Conservation (phyloP, 1,140 invertebrate genomes). For the Macrobrachium rosenbergii region DNA sequence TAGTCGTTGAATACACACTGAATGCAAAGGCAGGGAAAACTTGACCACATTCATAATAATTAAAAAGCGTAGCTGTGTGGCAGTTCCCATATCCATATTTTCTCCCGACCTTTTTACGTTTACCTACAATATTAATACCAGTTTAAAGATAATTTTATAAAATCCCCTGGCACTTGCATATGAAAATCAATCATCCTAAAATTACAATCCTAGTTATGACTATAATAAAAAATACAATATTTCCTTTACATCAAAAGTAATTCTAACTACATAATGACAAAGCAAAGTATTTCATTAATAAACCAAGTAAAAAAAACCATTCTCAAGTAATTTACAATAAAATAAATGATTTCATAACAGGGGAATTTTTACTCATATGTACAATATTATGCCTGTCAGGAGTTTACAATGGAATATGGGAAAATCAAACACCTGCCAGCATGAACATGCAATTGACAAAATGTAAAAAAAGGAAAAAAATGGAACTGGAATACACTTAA, state of each 20-base stretch:
- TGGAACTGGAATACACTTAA: slow-evolving; percentile 59
- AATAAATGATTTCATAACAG: too few species aligned
- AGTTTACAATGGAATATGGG: slow-evolving; percentile 45
- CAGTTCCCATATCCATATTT: slow-evolving; percentile 41
- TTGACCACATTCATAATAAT: slow-evolving; percentile 43
- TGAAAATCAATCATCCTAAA: too few species aligned
- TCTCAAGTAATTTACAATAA: too few species aligned
- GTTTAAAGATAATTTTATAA: neutral
- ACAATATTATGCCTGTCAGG: slow-evolving; percentile 20
- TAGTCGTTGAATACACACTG: slow-evolving; percentile 49
- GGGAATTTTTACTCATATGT: neutral
- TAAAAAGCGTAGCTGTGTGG: slow-evolving; percentile 41
- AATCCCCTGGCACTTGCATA: too few species aligned
- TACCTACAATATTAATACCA: neutral
- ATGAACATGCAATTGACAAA: slow-evolving; percentile 56
- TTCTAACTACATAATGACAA: too few species aligned
- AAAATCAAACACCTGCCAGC: slow-evolving; percentile 52
- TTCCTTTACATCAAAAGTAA: too few species aligned
- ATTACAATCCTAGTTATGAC: too few species aligned
- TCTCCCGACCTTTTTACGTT: neutral
- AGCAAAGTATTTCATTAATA: too few species aligned
- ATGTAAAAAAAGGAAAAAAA: slow-evolving; percentile 43
- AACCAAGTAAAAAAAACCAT: too few species aligned
- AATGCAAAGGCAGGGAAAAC: slow-evolving; percentile 48
- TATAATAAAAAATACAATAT: too few species aligned